Base-by-base conservation (phyloP, 2,113 vertebrate species). In the Catagonus wagneri region DNA sequence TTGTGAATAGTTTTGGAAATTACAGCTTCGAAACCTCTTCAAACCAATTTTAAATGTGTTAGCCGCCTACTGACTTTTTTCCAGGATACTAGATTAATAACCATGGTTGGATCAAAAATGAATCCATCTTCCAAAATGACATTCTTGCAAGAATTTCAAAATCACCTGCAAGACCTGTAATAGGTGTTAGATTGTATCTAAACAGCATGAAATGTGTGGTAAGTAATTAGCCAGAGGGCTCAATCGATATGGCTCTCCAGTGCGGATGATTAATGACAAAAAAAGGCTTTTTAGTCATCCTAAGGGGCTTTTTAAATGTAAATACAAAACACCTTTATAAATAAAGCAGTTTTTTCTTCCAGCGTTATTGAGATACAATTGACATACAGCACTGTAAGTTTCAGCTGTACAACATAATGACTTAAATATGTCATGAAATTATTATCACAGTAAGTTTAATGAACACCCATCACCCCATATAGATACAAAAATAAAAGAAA, bases 1-100 rank as follows among this genome's bases (percentile, higher is more conserved):
- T 83, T 79, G 27, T 76, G 68, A 94, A 50, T 78, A 27, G 11
- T 87, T 96, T 96, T 83, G 22, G 63, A 91, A 95, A 91, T 2
- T 34, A 66, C 54, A 56, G 60, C 29, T 71, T 63, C 11, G 81
- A 92, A 60, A 69, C 23, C 54, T 61, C 29, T 34, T 16, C 14
- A 23, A 65, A 50, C 32, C 17, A 29, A 90, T 90, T 87, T 90
- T 61, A 79, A 85, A 58, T 78, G n/a, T 50, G 81, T 95, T 80
- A 78, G 71, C 65, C 80, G 56, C 29, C 4, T 65, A 36, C 16
- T 80, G 14, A 58, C 44, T 88, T 89, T 93, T 90, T 52, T 54
- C 36, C 12, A 20, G 69, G 27, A 44, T 78, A 29, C 36, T 83
- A 25, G 34, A 52, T 71, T 88, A 83, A 69, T 83, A 95, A 61